phyloP scores from a whole-genome alignment of 2,797 vertebrate genomes.

The Masticophis lateralis region DNA sequence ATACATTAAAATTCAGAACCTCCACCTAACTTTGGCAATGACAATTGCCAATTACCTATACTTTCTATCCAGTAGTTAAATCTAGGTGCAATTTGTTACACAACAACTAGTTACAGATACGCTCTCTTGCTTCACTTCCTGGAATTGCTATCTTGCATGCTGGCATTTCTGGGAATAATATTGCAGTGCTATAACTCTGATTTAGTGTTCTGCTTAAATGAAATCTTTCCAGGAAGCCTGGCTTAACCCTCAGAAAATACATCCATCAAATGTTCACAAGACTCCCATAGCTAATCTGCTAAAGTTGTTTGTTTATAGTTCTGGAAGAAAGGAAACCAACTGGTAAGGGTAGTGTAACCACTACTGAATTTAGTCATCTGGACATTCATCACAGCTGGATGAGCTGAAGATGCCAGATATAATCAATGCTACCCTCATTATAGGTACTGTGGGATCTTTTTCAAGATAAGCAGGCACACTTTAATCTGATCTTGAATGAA shows the following conservation, averaged over 20 bases:
- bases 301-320: conserved; percentile 36
- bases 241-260: not conserved
- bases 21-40: not conserved
- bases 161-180: conserved; percentile 50
- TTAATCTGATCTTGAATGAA: conserved; percentile 34
- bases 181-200: conserved; percentile 20
- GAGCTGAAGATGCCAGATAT: conserved; percentile 17
- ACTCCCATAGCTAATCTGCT: conserved; percentile 13
- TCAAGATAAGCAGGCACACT: not conserved
- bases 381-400: conserved; percentile 5
- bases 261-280: conserved; percentile 11
- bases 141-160: conserved; percentile 30
- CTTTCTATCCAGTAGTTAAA: conserved; percentile 18
- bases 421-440: not conserved
- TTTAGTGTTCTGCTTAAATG: conserved; percentile 42
- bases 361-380: not conserved
- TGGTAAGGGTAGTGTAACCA: not conserved
- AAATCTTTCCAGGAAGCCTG: conserved; percentile 51
- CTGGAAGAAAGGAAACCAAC: conserved; percentile 16
- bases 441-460: conserved; percentile 3
- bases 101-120: conserved; percentile 9
- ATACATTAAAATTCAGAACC: not conserved
- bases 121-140: conserved; percentile 44
- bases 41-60: not conserved
- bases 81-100: not conserved